Conservation (phyloP, 2,888 invertebrate genomes). For the Chaitophorus viminalis region DNA sequence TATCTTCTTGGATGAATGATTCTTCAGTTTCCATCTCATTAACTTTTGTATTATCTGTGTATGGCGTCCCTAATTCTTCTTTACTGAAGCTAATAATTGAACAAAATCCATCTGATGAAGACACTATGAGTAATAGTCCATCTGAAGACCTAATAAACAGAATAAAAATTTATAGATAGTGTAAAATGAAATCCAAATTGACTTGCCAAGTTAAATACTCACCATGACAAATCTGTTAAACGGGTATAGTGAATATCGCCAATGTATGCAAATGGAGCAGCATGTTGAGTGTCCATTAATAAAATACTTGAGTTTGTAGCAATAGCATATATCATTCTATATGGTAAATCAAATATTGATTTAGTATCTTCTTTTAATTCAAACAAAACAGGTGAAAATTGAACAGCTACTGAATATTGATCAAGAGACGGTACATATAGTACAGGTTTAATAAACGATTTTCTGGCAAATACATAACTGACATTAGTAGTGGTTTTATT, state of each 20-base stretch:
- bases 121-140: conserved; percentile 79
- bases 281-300: conserved; percentile 88
- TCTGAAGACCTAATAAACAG: conserved; percentile 74
- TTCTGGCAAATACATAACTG: conserved; percentile 72
- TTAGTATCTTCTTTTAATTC: conserved; percentile 70
- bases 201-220: conserved; percentile 64
- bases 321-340: conserved; percentile 89
- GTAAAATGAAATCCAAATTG: conserved; percentile 16
- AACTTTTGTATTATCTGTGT: conserved; percentile 6
- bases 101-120: conserved; percentile 92
- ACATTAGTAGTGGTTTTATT: conserved; percentile 71
- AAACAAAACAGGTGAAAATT: conserved; percentile 83
- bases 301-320: conserved; percentile 87
- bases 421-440: conserved; percentile 81
- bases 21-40: conserved; percentile 61
- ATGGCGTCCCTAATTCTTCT: conserved; percentile 75
- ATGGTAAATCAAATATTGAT: conserved; percentile 74
- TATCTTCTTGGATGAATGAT: conserved; percentile 59
- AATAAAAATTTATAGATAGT: not conserved
- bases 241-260: conserved; percentile 90
- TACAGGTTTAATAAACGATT: conserved; percentile 75
- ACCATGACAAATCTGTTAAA: conserved; percentile 88
- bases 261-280: conserved; percentile 80
- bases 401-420: conserved; percentile 84
- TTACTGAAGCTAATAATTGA: conserved; percentile 81